Conservation (phyloP, 2,888 invertebrate genomes). For the Entomobrya multifasciata region DNA sequence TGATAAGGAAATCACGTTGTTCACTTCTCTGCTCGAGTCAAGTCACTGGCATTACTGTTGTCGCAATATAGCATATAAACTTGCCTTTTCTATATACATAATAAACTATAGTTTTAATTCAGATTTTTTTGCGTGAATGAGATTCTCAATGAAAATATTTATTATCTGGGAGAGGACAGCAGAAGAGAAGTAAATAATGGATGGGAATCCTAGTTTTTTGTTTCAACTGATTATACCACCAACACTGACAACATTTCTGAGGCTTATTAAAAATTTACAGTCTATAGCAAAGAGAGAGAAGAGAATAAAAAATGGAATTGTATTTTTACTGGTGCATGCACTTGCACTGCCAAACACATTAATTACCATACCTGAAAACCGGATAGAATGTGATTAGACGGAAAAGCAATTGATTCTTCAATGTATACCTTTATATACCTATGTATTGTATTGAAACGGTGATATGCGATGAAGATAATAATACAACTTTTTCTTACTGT, state of each 20-base stretch:
- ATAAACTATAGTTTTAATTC: constrained; percentile 38
- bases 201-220: constrained; percentile 37
- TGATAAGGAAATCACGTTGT: constrained; percentile 32
- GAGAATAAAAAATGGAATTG: not conserved
- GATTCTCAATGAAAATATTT: constrained; percentile 40
- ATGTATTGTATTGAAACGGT: not conserved
- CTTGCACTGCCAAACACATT: constrained; percentile 21
- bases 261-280: not conserved
- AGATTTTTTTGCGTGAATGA: constrained; percentile 49
- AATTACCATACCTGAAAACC: constrained; percentile 59
- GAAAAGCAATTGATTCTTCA: constrained; percentile 45
- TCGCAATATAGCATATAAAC: not conserved
- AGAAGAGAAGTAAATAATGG: constrained; percentile 1
- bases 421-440: too few relatives aligned
- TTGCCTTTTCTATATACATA: not conserved
- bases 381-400: constrained; percentile 36
- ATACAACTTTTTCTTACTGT: constrained; percentile 24
- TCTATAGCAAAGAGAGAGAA: too few relatives aligned
- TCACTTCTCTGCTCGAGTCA: constrained; percentile 43
- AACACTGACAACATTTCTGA: not conserved
- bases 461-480: constrained; percentile 19
- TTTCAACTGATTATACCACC: constrained; percentile 5
- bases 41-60: constrained; percentile 19
- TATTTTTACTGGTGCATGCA: not conserved
- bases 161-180: constrained; percentile 24